Evolutionary conservation across 1,140 invertebrate genomes (phyloP).

Genomic region (Geopemphigus sp.): DNA sequence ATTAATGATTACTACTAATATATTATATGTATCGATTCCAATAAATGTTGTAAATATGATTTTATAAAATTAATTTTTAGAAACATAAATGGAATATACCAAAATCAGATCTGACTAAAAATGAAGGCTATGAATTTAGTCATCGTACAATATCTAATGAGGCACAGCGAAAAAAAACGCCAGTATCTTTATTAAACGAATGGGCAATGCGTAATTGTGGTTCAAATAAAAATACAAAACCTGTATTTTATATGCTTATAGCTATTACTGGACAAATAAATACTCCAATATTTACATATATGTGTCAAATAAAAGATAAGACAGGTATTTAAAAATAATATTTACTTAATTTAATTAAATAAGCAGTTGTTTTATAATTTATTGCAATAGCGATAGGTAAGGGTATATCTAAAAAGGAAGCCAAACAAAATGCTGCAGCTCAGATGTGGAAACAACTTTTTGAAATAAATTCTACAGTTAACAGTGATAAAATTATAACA

Average conservation of each 20-base stretch:
- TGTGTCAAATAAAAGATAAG: constrained; percentile 5
- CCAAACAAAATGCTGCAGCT: constrained; percentile 40
- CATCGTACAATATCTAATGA: not conserved
- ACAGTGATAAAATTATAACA: constrained; percentile 7
- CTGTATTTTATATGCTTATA: not conserved
- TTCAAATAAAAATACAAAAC: not conserved
- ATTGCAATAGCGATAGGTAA: not conserved
- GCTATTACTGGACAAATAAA: constrained; percentile 15
- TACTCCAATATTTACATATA: constrained; percentile 32
- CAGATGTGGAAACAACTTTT: not conserved
- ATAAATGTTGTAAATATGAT: too few species aligned
- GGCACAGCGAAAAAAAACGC: constrained; percentile 7
- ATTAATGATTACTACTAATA: too few species aligned
- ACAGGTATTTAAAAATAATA: constrained; percentile 11
- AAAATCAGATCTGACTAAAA: not conserved
- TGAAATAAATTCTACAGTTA: not conserved
- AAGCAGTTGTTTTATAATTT: not conserved
- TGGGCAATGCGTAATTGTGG: not conserved
- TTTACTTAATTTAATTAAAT: not conserved
- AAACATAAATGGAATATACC: not conserved
- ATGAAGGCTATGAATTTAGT: not conserved
- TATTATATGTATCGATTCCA: too few species aligned
- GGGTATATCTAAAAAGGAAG: constrained; percentile 12
- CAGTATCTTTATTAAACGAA: constrained; percentile 32
- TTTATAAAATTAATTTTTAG: not conserved